Percentiles rank a stretch among this genome's conserved stretches.
Evolutionary conservation across 2,113 vertebrate species (phyloP).

Genomic region (Phocoena sinus): DNA sequence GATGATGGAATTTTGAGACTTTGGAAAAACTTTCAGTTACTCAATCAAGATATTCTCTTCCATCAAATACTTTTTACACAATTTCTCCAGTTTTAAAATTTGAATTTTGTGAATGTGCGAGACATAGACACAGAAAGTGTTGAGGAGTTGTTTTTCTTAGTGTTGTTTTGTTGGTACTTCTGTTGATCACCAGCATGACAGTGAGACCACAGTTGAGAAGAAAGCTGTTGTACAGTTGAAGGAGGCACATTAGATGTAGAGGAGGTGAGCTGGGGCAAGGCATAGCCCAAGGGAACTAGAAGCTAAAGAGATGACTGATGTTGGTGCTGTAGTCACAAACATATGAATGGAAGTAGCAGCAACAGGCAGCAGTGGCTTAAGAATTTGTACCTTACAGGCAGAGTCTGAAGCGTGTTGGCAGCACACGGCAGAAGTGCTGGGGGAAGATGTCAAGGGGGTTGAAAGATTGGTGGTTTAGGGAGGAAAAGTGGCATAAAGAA

Average conservation of each 20-base stretch:
- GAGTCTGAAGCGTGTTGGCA: background rate
- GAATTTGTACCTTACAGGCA: background rate
- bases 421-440: fast-evolving
- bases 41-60: background rate
- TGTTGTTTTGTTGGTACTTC: background rate
- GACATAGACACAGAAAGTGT: background rate
- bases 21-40: background rate
- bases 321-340: background rate
- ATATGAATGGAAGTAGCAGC: background rate
- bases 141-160: background rate
- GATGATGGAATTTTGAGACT: background rate
- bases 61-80: background rate
- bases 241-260: background rate
- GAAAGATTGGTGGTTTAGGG: background rate
- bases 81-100: background rate
- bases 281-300: fast-evolving
- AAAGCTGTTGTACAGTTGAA: background rate
- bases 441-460: background rate
- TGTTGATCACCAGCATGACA: background rate
- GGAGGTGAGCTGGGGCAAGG: background rate
- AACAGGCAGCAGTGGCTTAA: background rate
- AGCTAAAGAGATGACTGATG: background rate
- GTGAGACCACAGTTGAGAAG: background rate
- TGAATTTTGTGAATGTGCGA: background rate
- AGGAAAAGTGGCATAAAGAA: background rate